Evolutionary conservation across 1,140 invertebrate species (phyloP).

Genomic region (Onthophagus taurus): DNA sequence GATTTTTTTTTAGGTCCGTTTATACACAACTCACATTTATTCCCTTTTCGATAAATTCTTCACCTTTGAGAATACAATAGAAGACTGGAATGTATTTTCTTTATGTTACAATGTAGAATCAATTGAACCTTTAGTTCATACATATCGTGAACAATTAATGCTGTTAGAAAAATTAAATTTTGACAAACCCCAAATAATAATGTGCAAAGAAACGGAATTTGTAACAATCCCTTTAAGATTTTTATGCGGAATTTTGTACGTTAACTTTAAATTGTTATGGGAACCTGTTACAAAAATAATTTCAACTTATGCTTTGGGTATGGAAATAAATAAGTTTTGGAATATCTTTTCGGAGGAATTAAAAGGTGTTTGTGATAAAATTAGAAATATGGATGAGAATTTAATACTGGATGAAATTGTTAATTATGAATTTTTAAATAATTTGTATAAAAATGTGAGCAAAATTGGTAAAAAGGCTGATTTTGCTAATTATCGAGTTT

Average conservation of each 20-base stretch:
- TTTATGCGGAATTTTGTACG: slow-evolving; percentile 70
- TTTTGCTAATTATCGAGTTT: slow-evolving; percentile 61
- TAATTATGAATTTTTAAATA: slow-evolving; percentile 18
- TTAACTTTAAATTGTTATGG: slow-evolving; percentile 86
- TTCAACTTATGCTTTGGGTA: slow-evolving; percentile 54
- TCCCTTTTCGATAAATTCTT: slow-evolving; percentile 53
- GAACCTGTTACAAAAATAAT: slow-evolving; percentile 68
- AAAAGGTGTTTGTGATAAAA: not conserved
- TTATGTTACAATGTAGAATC: slow-evolving; percentile 62
- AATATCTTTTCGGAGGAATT: slow-evolving; percentile 57
- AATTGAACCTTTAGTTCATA: slow-evolving; percentile 54
- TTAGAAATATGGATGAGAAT: not conserved
- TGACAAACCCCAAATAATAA: slow-evolving; percentile 45
- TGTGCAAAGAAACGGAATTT: slow-evolving; percentile 46
- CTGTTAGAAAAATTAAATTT: slow-evolving; percentile 62
- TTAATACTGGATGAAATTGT: not conserved
- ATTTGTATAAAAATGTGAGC: slow-evolving; percentile 26
- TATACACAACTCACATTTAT: slow-evolving; percentile 61
- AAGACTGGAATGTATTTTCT: slow-evolving; percentile 45
- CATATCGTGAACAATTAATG: slow-evolving; percentile 67
- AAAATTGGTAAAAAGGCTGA: slow-evolving; percentile 51
- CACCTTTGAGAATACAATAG: slow-evolving; percentile 22
- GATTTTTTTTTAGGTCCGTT: slow-evolving; percentile 48
- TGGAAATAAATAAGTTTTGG: slow-evolving; percentile 68
- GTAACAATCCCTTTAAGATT: slow-evolving; percentile 59